Evolutionary conservation across 92 coral and sea anemone species (phyloP).

Genomic region (Meandrina meandrites): DNA sequence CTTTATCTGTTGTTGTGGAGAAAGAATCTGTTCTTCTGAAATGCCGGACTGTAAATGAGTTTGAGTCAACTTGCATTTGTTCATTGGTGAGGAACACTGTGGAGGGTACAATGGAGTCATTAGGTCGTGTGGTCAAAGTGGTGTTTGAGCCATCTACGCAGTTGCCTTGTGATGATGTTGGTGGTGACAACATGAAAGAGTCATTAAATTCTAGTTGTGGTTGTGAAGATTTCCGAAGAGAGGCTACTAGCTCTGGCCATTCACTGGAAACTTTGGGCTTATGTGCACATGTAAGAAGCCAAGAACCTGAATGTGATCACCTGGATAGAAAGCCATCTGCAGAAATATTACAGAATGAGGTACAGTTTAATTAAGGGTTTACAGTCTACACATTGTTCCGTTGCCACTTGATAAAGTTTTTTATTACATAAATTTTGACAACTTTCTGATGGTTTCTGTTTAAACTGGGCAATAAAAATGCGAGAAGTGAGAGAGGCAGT

Average conservation of each 20-base stretch:
- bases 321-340: neutral
- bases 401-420: too few species aligned
- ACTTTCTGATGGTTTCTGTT: too few species aligned
- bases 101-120: neutral
- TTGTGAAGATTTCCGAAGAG: too few species aligned
- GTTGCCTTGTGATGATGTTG: constrained; percentile 4
- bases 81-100: neutral
- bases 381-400: too few species aligned
- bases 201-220: neutral
- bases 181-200: neutral
- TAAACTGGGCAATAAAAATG: too few species aligned
- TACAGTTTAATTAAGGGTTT: neutral
- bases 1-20: neutral
- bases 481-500: too few species aligned
- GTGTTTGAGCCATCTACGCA: neutral
- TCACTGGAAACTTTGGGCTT: neutral
- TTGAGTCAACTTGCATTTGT: neutral
- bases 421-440: too few species aligned
- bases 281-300: neutral
- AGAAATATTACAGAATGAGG: neutral
- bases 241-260: neutral
- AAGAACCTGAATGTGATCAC: neutral
- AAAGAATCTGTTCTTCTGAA: neutral
- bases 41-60: neutral
- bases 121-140: neutral